A percentile compares a stretch with the other conserved stretches of the same genome.
phyloP scores from a whole-genome alignment of 2,888 invertebrate genomes.

The Nephrotoma flavescens region DNA sequence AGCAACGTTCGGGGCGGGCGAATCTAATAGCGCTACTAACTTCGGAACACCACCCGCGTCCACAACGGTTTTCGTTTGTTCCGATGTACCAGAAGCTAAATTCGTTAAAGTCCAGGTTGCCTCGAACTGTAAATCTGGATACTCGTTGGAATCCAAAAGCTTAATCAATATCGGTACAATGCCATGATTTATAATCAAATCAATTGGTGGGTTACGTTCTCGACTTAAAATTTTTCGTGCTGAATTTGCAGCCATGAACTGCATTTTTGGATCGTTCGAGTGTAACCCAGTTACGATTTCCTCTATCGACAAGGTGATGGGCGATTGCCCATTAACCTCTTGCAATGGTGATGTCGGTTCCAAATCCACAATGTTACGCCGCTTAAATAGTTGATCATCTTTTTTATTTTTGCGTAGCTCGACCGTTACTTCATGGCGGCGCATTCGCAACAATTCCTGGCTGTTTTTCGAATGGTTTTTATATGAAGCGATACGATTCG shows the following conservation, averaged over 20 bases:
- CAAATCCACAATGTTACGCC: constrained; percentile 60
- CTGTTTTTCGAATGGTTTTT: constrained; percentile 64
- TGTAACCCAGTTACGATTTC: constrained; percentile 63
- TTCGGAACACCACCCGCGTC: constrained; percentile 71
- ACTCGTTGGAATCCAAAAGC: constrained; percentile 53
- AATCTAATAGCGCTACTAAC: constrained; percentile 56
- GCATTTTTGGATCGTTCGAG: constrained; percentile 42
- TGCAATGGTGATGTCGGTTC: constrained; percentile 35
- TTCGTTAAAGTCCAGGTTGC: constrained; percentile 97
- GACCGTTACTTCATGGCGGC: constrained; percentile 77
- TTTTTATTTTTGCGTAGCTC: constrained; percentile 86
- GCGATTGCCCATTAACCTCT: constrained; percentile 32
- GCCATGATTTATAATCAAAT: constrained; percentile 67
- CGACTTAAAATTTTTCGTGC: constrained; percentile 79
- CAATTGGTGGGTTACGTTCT: constrained; percentile 84
- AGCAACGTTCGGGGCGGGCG: constrained; percentile 51
- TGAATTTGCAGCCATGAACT: constrained; percentile 59
- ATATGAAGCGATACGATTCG: constrained; percentile 50
- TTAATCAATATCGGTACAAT: constrained; percentile 70
- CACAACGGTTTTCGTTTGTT: constrained; percentile 80
- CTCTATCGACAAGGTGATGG: constrained; percentile 41
- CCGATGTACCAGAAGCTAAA: constrained; percentile 86
- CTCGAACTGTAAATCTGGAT: constrained; percentile 75
- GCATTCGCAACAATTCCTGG: constrained; percentile 67
- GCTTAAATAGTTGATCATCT: constrained; percentile 85